A percentile compares a stretch with the other conserved stretches of the same genome.
These are phyloP conservation scores for Ia io DNA, from an alignment of 2,113 vertebrate species.

Conservation along the genomic window DNA sequence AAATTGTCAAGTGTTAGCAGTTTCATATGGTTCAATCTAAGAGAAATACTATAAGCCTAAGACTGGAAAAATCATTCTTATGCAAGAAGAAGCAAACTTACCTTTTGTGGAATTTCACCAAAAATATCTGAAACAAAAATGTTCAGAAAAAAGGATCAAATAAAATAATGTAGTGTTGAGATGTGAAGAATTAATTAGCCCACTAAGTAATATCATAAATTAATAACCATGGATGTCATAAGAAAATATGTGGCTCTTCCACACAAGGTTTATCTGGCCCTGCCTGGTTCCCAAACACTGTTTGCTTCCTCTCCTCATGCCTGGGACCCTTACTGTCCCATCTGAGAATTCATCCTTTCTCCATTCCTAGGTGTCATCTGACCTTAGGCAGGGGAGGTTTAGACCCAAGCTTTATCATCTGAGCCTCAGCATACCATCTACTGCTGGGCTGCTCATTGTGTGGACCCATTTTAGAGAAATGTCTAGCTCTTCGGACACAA, in stretches of 20 bases:
- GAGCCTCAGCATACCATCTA: neutral
- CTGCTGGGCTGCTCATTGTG: neutral
- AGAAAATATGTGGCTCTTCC: neutral
- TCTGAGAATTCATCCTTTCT: neutral
- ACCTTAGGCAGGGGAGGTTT: neutral
- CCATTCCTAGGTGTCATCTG: neutral
- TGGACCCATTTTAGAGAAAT: neutral
- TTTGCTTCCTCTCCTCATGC: neutral
- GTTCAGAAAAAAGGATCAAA: constrained; percentile 1
- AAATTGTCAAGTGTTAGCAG: neutral
- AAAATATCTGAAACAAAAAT: constrained; percentile 66
- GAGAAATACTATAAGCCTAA: neutral
- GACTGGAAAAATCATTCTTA: neutral
- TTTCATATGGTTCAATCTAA: neutral
- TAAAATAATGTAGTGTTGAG: neutral
- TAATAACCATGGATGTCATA: neutral
- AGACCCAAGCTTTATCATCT: neutral
- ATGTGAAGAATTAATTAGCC: neutral
- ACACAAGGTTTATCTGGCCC: neutral
- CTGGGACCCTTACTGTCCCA: neutral
- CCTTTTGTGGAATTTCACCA: accelerated
- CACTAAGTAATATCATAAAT: neutral
- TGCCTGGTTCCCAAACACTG: neutral
- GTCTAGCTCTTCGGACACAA: neutral
- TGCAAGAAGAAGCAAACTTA: constrained; percentile 44